These are phyloP conservation scores for Clarias fuscus DNA, from an alignment of 2,797 vertebrate species.

Conservation along the genomic window DNA sequence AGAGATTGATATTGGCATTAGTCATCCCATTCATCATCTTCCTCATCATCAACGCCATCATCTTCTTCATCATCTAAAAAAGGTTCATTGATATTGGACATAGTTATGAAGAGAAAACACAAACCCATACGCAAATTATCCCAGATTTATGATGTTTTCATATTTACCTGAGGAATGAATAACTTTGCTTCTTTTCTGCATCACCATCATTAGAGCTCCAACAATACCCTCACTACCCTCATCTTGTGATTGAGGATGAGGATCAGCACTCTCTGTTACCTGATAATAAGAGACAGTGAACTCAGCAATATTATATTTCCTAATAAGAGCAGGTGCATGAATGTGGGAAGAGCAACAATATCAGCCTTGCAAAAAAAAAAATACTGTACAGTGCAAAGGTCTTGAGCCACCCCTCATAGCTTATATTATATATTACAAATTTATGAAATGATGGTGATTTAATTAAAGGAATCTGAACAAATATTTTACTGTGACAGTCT, in stretches of 20 bases:
- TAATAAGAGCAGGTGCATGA: not conserved
- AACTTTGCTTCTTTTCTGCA: slow-evolving; percentile 78
- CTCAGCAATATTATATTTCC: not conserved
- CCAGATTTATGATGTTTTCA: not conserved
- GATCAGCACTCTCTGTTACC: slow-evolving; percentile 67
- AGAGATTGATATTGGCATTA: slow-evolving; percentile 32
- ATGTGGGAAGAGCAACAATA: not conserved
- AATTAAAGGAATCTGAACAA: too few relatives aligned
- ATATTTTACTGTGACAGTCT: too few relatives aligned
- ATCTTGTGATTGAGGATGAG: slow-evolving; percentile 43
- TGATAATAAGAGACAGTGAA: slow-evolving; percentile 40
- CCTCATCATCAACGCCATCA: slow-evolving; percentile 54
- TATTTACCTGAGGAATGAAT: slow-evolving; percentile 78
- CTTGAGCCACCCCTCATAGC: too few relatives aligned
- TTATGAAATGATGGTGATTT: too few relatives aligned
- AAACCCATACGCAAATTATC: not conserved
- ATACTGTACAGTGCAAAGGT: too few relatives aligned
- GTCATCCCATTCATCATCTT: slow-evolving; percentile 62
- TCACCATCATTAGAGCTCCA: slow-evolving; percentile 78
- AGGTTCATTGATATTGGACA: not conserved
- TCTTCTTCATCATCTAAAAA: slow-evolving; percentile 55
- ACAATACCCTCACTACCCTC: slow-evolving; percentile 70
- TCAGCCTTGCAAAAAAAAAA: not conserved
- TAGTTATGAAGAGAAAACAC: not conserved
- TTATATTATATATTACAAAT: too few relatives aligned